These are phyloP conservation scores for Anadara kagoshimensis DNA, from an alignment of 1,140 invertebrate species.

Conservation along the genomic window DNA sequence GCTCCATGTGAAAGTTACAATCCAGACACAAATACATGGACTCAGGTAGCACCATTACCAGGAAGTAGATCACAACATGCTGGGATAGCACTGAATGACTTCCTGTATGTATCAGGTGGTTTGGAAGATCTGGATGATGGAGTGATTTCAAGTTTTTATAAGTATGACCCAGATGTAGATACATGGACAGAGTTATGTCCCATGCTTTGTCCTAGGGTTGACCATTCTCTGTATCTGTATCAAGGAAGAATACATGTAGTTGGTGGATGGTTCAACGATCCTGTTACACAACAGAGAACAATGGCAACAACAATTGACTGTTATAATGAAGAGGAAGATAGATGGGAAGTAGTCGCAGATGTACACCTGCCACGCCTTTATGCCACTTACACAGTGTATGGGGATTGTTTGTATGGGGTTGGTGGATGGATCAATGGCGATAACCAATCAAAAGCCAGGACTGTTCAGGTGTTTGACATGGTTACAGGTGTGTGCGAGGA, in stretches of 20 bases:
- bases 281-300: constrained; percentile 76
- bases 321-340: constrained; percentile 79
- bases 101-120: constrained; percentile 79
- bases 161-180: constrained; percentile 78
- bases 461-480: constrained; percentile 52
- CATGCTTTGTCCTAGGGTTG: constrained; percentile 81
- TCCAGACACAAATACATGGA: constrained; percentile 78
- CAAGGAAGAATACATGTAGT: constrained; percentile 80
- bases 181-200: constrained; percentile 77
- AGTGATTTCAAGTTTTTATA: constrained; percentile 78
- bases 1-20: constrained; percentile 80
- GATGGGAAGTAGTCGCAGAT: constrained; percentile 79
- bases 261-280: constrained; percentile 83
- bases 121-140: constrained; percentile 75
- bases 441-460: constrained; percentile 48
- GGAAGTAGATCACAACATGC: constrained; percentile 80
- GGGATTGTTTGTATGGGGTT: constrained; percentile 82
- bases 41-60: constrained; percentile 77
- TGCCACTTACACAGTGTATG: constrained; percentile 80
- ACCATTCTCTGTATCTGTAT: constrained; percentile 81
- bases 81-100: constrained; percentile 76
- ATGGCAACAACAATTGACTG: constrained; percentile 81
- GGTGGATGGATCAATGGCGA: constrained; percentile 78
- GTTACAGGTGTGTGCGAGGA: constrained; percentile 38
- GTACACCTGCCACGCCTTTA: constrained; percentile 83